phyloP scores from a whole-genome alignment of 1,140 invertebrate genomes.

The Mesaphorura yosii region DNA sequence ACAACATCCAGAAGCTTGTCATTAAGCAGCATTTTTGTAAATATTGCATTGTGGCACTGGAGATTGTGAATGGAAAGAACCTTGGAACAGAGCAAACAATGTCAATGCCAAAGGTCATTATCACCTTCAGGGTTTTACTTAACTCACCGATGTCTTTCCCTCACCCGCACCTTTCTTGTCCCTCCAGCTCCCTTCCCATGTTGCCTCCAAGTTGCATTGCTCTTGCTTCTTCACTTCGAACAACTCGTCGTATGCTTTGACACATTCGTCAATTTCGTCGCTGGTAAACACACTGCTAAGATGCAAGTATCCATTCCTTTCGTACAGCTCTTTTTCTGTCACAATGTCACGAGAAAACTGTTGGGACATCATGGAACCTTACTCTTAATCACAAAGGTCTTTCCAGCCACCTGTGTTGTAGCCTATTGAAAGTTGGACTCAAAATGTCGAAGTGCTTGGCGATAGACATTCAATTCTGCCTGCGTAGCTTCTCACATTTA shows the following conservation, averaged over 20 bases:
- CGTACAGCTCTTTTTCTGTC: conserved; percentile 39
- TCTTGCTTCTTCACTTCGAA: conserved; percentile 38
- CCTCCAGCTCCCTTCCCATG: conserved; percentile 40
- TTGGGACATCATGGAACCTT: too few relatives aligned
- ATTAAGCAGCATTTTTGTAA: conserved; percentile 44
- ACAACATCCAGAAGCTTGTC: conserved; percentile 45
- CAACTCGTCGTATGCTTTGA: conserved; percentile 39
- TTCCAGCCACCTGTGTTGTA: too few relatives aligned
- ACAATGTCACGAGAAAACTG: too few relatives aligned
- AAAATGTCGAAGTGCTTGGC: too few relatives aligned
- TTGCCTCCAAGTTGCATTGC: conserved; percentile 38
- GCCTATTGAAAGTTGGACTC: too few relatives aligned
- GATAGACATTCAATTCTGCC: too few relatives aligned
- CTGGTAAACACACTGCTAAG: conserved; percentile 38
- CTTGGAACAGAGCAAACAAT: conserved; percentile 31
- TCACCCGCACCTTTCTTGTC: neutral
- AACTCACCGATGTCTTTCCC: neutral
- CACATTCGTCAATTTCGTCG: conserved; percentile 41
- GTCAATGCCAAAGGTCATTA: neutral
- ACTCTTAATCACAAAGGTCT: too few relatives aligned
- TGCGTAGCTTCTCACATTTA: too few relatives aligned
- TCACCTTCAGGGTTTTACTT: neutral
- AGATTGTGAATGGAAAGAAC: conserved; percentile 46
- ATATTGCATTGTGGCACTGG: conserved; percentile 47
- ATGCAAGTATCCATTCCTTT: conserved; percentile 43